Evolutionary conservation across 2,888 invertebrate species (phyloP), one percentile per base, ranked within the genome.

Genomic region (Tenthredo livida): DNA sequence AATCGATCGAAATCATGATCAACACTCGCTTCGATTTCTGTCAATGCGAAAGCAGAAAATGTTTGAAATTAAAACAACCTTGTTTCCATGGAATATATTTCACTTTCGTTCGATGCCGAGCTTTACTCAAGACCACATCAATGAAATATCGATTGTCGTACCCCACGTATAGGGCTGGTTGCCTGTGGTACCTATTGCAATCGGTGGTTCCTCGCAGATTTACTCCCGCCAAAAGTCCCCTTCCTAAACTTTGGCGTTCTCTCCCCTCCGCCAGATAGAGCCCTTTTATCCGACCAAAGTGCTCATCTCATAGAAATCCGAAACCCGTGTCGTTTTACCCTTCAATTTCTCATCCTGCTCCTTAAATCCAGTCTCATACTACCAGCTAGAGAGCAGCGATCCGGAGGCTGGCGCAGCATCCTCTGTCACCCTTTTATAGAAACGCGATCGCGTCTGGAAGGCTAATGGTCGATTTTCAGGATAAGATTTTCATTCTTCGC

Each of bases 221-320:
- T 54, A 77, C 29, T 54, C 54, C n/a, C 29, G 50, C 25, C 50
- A 77, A 29, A 77, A 77, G 29, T 50, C 77, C 77, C 54, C 77
- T 25, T 33, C 54, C 17, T n/a, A 25, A 50, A 50, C 25, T 50
- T 33, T 29, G 50, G 40, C 50, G 50, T 80, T 82, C 65, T 29
- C 50, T 70, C 67, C 40, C 58, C 54, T 25, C 37, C 65, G 29
- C 65, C 78, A 80, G 85, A 80, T 80, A 80, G 67, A 80, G 67
- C 50, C 80, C 85, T 85, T 85, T 85, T 85, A 85, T 85, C 78
- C 85, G 50, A 80, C 65, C 29, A 85, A 85, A 85, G 85, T 85
- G 85, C 85, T 85, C 67, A 85, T 50, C 80, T 47, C 85, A 85
- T 85, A 85, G 85, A 85, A 85, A 85, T 85, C 85, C 80, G 85